phyloP scores from a whole-genome alignment of 2,797 vertebrate species.

The Heliangelus exortis region DNA sequence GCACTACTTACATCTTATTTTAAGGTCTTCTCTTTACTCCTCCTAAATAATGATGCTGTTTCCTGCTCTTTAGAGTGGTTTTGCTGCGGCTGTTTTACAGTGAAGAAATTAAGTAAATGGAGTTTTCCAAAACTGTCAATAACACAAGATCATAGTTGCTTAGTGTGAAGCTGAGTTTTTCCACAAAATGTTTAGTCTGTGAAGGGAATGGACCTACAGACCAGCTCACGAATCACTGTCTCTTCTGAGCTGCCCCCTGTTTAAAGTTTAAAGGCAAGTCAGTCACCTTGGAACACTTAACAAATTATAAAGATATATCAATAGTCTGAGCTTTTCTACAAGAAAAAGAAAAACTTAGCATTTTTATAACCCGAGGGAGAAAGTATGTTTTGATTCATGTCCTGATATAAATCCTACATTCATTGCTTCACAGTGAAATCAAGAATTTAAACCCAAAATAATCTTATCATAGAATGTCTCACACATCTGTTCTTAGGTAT shows the following conservation, averaged over 20 bases:
- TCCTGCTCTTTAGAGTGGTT: background rate
- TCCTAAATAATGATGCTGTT: background rate
- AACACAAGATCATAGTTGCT: background rate
- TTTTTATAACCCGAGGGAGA: slow-evolving; percentile 18
- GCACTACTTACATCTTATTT: background rate
- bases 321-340: background rate
- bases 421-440: slow-evolving; percentile 19
- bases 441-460: slow-evolving; percentile 16
- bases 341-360: background rate
- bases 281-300: background rate
- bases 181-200: background rate
- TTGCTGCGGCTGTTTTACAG: slow-evolving; percentile 4
- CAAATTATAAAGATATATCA: background rate
- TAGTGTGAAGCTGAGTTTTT: background rate
- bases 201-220: background rate
- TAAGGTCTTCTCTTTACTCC: background rate
- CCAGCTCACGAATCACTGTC: background rate
- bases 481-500: background rate
- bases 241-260: slow-evolving; percentile 6
- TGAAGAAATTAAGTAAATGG: background rate
- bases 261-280: background rate
- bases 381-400: background rate
- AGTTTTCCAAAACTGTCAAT: background rate
- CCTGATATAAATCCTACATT: slow-evolving; percentile 41
- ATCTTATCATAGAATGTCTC: background rate